phyloP scores from a whole-genome alignment of 2,888 invertebrate genomes.

The Tetragonisca angustula region DNA sequence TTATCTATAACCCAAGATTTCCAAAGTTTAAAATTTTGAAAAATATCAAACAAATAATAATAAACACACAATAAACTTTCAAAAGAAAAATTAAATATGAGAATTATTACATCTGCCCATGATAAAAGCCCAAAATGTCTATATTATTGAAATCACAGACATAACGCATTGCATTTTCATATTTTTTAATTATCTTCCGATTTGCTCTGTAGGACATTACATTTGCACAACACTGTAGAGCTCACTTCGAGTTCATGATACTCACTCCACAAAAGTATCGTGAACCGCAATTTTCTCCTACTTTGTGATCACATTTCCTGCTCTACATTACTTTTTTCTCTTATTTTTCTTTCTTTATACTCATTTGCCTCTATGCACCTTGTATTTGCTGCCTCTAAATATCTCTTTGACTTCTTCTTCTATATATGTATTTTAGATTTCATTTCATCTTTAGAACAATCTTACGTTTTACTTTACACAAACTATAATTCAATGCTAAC shows the following conservation, averaged over 20 bases:
- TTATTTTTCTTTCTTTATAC: constrained; percentile 15
- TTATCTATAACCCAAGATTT: too few relatives aligned
- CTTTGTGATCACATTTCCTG: constrained; percentile 42
- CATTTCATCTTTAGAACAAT: too few relatives aligned
- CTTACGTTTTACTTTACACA: too few relatives aligned
- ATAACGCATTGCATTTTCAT: neutral
- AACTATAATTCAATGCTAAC: too few relatives aligned
- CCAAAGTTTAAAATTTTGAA: too few relatives aligned
- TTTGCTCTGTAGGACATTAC: neutral
- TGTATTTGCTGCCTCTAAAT: neutral
- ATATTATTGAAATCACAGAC: neutral
- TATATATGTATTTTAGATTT: too few relatives aligned
- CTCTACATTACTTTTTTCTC: neutral
- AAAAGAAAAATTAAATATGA: too few relatives aligned
- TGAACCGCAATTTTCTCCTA: constrained; percentile 30
- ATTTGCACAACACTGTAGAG: constrained; percentile 6
- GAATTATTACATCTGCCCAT: too few relatives aligned
- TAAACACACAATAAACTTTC: too few relatives aligned
- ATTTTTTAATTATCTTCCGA: constrained; percentile 1
- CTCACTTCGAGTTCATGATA: neutral
- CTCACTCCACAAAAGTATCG: too few relatives aligned
- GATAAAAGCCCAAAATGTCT: too few relatives aligned
- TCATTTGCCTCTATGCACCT: constrained; percentile 15
- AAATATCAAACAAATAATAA: too few relatives aligned
- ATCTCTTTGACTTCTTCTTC: neutral